Base-by-base conservation (phyloP, 2,113 vertebrate species). In the Astur gentilis region DNA sequence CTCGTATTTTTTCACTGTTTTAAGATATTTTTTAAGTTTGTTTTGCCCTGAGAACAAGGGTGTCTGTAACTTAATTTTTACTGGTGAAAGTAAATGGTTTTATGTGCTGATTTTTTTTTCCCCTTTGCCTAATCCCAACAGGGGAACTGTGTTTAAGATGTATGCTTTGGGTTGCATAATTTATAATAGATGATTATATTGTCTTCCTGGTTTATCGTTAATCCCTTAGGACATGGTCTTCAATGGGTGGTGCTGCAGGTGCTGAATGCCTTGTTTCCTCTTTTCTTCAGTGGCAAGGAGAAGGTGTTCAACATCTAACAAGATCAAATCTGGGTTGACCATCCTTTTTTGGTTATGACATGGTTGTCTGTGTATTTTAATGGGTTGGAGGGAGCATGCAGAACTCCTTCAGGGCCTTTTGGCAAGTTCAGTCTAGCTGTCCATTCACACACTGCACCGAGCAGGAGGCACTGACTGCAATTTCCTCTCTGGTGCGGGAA, bases 1-100 rank as follows among this genome's bases (percentile, higher is more conserved):
- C 97, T 98, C 71, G 57, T 98, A 98, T 98, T 98, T 98, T 98
- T 98, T 97, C 97, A 98, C 83, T 93, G 96, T 96, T 98, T 91
- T 80, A 95, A 94, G 97, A 52, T 97, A 97, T 98, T 98, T 90
- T 98, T 97, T 60, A 97, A 97, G 90, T 97, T 98, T 96, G 93
- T 95, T 97, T 98, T 98, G 89, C 97, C 94, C 86, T 96, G 57
- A 93, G 81, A 89, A 86, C 64, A 75, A 83, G 89, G 86, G 83
- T 67, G 34, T 67, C 72, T 91, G 79, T 96, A 92, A 96, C 73
- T 96, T 98, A 90, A 96, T 98, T 97, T 97, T 84, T 97, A 95
- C 79, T 89, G 65, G 77, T 87, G 92, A 96, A 95, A 91, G 93
- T 76, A 96, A 94, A 76, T 96, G 89, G 62, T 69, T 97, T 93